phyloP scores from a whole-genome alignment of 2,888 invertebrate species.

The Choreutis nemorana region DNA sequence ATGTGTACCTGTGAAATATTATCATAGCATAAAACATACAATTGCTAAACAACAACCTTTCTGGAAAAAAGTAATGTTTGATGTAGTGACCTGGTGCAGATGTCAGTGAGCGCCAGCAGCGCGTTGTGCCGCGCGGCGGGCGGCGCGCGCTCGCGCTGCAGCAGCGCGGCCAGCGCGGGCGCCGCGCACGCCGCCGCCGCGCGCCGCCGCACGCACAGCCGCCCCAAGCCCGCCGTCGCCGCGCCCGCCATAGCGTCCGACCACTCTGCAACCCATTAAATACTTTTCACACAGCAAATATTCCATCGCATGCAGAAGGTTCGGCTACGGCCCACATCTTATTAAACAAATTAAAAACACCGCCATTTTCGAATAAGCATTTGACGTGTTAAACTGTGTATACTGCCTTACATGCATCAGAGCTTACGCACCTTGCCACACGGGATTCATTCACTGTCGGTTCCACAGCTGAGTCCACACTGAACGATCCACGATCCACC shows the following conservation, averaged over 20 bases:
- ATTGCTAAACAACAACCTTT: too few relatives aligned
- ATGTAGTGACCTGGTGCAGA: slow-evolving; percentile 65
- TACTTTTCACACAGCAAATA: too few relatives aligned
- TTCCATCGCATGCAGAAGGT: too few relatives aligned
- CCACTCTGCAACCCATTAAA: slow-evolving; percentile 13
- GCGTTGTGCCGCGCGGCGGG: slow-evolving; percentile 71
- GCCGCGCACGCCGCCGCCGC: slow-evolving; percentile 71
- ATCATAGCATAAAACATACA: neutral
- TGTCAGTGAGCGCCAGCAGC: slow-evolving; percentile 71
- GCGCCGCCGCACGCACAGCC: slow-evolving; percentile 70
- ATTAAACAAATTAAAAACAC: too few relatives aligned
- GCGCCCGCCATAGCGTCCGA: slow-evolving; percentile 27
- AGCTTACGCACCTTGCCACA: too few relatives aligned
- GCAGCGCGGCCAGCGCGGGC: slow-evolving; percentile 68
- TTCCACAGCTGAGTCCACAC: neutral
- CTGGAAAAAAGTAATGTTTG: neutral
- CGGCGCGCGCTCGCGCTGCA: slow-evolving; percentile 52
- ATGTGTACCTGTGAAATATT: slow-evolving; percentile 65
- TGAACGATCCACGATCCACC: slow-evolving; percentile 16
- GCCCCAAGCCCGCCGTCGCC: slow-evolving; percentile 55
- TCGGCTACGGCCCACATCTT: too few relatives aligned
- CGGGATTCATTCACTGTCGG: too few relatives aligned
- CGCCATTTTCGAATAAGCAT: too few relatives aligned
- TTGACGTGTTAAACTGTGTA: too few relatives aligned
- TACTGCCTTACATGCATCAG: too few relatives aligned